Percentiles rank a stretch among this genome's conserved stretches.
These are phyloP conservation scores for Lycophotia porphyrea DNA, from an alignment of 2,888 invertebrate species.

Conservation along the genomic window DNA sequence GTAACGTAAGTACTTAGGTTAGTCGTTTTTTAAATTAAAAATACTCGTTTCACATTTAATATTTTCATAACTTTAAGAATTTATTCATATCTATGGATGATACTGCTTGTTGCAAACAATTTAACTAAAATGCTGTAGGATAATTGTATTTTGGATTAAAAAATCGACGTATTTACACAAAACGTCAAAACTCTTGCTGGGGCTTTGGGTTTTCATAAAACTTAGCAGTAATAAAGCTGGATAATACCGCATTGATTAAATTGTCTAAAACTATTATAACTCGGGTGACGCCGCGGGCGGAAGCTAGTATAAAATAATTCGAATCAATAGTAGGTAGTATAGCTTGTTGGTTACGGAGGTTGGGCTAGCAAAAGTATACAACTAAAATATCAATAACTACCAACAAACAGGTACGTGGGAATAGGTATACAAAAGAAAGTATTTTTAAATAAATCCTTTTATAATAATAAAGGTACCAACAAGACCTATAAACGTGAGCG, in stretches of 20 bases:
- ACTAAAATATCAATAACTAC: not conserved
- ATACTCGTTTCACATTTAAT: too few species aligned
- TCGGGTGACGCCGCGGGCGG: not conserved
- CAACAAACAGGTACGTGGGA: not conserved
- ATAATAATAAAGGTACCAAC: not conserved
- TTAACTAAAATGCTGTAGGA: too few species aligned
- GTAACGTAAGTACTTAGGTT: too few species aligned
- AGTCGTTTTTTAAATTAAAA: too few species aligned
- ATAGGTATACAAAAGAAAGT: too few species aligned
- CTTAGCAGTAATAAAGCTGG: not conserved
- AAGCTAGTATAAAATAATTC: not conserved
- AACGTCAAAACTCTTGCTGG: too few species aligned
- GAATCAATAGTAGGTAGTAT: not conserved
- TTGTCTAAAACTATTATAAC: not conserved
- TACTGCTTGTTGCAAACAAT: too few species aligned
- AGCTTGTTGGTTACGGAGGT: not conserved
- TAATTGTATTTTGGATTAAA: too few species aligned
- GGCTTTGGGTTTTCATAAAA: not conserved
- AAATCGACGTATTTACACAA: too few species aligned
- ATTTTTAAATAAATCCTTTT: not conserved
- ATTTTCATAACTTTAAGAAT: too few species aligned
- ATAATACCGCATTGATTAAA: not conserved
- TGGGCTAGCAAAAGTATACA: not conserved
- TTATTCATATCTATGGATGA: too few species aligned
- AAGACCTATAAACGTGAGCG: not conserved